Evolutionary conservation across 2,888 invertebrate species (phyloP), one percentile per base, ranked within the genome.

Genomic region (Eudemis profundana): DNA sequence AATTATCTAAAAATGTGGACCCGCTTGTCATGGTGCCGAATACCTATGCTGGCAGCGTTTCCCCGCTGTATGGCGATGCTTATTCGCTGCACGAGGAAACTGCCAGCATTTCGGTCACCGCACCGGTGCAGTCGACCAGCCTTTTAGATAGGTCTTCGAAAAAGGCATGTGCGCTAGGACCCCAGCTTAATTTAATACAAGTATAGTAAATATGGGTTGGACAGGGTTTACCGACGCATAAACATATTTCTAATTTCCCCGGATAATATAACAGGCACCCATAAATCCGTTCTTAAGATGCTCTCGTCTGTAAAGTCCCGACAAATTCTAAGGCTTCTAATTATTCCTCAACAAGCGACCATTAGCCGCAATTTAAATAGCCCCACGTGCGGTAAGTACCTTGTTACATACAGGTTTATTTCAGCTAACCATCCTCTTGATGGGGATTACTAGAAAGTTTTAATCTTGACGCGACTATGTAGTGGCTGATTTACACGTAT

Each of bases 371-470:
- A 46, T 21, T 46, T 21, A 46, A 46, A 21, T 46, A 12, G 46
- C 46, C 19, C 12, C 46, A 27, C 27, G 21, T 8, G 47, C 4
- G 5, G 17, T 36, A n/a, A 36, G 19, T 51, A 33, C 33, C 17
- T 50, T 19, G 50, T 29, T 49, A 36, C 33, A 19, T 50, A 50
- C 50, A 19, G 50, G 50, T 19, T 8, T 33, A 33, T 33, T 50
- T 50, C 33, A 33, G 29, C 33, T 19, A 50, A 50, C 19, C 4
- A n/a, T 12, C 23, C 47, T 29, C 33, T 3, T 50, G 50, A 8
- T 33, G 33, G 33, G 8, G 10, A 8, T 33, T 33, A 10, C 33
- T 33, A 33, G 33, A 33, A 33, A 10, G 8, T 33, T 33, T 33
- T 33, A 12, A 33, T 33, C 10, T 33, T 33, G 33, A 33, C 10